Percentiles rank a stretch among this genome's conserved stretches.
These are phyloP conservation scores for Thunnus albacares DNA, from an alignment of 2,797 vertebrate species.

Conservation along the genomic window DNA sequence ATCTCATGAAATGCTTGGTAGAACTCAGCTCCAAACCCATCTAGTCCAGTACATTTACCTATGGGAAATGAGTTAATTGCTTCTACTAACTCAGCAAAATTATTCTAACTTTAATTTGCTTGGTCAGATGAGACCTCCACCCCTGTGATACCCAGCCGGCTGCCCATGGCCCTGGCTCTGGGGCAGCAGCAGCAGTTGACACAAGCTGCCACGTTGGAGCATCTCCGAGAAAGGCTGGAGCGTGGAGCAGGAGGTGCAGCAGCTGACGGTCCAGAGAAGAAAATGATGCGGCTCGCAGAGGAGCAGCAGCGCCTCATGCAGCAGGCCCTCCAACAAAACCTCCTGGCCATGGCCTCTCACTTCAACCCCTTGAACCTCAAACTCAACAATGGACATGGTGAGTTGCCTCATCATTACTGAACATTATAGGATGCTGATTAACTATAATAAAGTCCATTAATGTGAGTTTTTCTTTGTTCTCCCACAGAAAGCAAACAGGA, in stretches of 20 bases:
- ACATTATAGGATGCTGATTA: not conserved
- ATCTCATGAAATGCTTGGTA: too few relatives aligned
- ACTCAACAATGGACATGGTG: conserved; percentile 80
- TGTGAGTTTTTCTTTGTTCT: conserved; percentile 24
- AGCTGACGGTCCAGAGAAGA: conserved; percentile 91
- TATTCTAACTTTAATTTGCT: not conserved
- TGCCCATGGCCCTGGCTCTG: conserved; percentile 87
- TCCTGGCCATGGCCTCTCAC: conserved; percentile 91
- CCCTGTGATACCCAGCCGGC: conserved; percentile 84
- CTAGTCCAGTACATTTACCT: too few relatives aligned
- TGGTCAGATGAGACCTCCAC: conserved; percentile 87
- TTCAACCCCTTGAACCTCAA: conserved; percentile 86
- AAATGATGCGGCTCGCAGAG: conserved; percentile 88
- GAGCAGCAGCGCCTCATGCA: conserved; percentile 96
- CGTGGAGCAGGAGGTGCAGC: conserved; percentile 51
- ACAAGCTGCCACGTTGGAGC: conserved; percentile 91
- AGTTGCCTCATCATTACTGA: conserved; percentile 21
- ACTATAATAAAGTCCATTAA: not conserved
- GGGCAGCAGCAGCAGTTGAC: conserved; percentile 87
- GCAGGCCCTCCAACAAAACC: conserved; percentile 95
- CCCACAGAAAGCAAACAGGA: conserved; percentile 91
- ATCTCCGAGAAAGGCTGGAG: conserved; percentile 93
- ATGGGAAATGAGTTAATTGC: too few relatives aligned
- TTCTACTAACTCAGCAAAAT: not conserved
- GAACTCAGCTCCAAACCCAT: too few relatives aligned